Conservation (phyloP, 1,140 invertebrate species). For the Drosophila guanche region DNA sequence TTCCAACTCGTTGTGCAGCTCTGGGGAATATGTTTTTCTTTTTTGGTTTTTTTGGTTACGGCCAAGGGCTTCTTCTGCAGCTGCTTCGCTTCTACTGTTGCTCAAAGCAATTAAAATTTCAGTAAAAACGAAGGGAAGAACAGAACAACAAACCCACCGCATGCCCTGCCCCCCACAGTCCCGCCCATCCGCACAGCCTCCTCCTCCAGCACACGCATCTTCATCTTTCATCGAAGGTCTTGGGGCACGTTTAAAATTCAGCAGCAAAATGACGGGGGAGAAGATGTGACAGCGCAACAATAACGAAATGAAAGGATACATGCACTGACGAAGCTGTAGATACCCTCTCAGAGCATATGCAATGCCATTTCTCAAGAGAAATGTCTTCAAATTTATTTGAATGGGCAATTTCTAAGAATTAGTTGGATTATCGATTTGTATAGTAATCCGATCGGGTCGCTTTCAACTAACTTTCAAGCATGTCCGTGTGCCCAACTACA, state of each 20-base stretch:
- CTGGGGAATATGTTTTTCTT: constrained; percentile 49
- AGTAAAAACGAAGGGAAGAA: constrained; percentile 12
- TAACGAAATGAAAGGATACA: no score
- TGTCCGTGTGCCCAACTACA: no score
- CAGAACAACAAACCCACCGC: constrained; percentile 42
- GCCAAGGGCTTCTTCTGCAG: not conserved
- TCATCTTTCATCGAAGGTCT: constrained; percentile 44
- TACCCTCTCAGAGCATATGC: no score
- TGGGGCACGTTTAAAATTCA: constrained; percentile 50
- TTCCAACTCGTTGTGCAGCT: constrained; percentile 45
- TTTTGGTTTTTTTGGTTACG: no score
- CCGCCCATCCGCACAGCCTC: constrained; percentile 13
- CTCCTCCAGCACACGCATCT: constrained; percentile 22
- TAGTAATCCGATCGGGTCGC: no score
- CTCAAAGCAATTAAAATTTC: constrained; percentile 74
- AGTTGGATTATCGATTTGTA: no score
- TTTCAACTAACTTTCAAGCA: no score
- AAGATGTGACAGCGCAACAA: no score
- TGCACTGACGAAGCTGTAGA: no score
- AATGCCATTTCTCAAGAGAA: no score
- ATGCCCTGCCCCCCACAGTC: constrained; percentile 10
- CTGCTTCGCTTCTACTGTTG: constrained; percentile 39
- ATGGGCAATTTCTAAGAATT: no score
- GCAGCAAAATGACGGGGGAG: not conserved
- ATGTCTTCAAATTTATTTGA: no score